Base-by-base conservation (phyloP, 2,113 vertebrate genomes). In the Zonotrichia leucophrys region DNA sequence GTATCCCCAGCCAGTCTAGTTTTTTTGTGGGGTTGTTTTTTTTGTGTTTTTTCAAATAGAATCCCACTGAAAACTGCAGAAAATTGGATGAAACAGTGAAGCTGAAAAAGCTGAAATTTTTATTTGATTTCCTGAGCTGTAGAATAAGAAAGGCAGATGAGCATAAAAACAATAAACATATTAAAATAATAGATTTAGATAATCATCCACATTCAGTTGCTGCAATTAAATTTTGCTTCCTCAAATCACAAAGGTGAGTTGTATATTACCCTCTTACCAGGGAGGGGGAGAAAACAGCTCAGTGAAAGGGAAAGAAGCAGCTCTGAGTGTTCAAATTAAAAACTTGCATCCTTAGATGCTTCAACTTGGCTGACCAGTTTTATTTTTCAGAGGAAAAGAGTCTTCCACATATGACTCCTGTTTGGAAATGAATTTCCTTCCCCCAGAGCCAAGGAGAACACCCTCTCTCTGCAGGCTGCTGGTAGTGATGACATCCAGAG, bases 251-350 rank as follows among this genome's bases (percentile, higher is more conserved):
- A 62, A 76, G 14, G 6, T 52, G 47, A 79, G 16, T 56, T 81
- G 41, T 50, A 5, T 56, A 53, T 42, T 49, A 27, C 5, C 5
- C 4, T 75, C 17, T 87, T 23, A 56, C 9, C 1, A 4, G 16
- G 9, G 3, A 5, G 3, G 4, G 3, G 1, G 8, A n/a, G 53
- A 44, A 1, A 89, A 24, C 1, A 6, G 31, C 12, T 18, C 4
- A 39, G 12, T 22, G 24, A 41, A 37, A 19, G 28, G 35, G 13
- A 64, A 81, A n/a, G 14, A 58, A 90, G 19, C 2, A 79, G 4
- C 15, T 75, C 52, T 49, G 35, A 47, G 2, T 33, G 7, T 63
- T 68, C 52, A 59, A 5, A 75, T 72, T 8, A 50, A 77, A 53
- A 75, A 14, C 3, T 50, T 70, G 15, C 3, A 35, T 50, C 30